Evolutionary conservation across 2,797 vertebrate species (phyloP), one percentile per base, ranked within the genome.

Genomic region (Sebastes matsubarae): DNA sequence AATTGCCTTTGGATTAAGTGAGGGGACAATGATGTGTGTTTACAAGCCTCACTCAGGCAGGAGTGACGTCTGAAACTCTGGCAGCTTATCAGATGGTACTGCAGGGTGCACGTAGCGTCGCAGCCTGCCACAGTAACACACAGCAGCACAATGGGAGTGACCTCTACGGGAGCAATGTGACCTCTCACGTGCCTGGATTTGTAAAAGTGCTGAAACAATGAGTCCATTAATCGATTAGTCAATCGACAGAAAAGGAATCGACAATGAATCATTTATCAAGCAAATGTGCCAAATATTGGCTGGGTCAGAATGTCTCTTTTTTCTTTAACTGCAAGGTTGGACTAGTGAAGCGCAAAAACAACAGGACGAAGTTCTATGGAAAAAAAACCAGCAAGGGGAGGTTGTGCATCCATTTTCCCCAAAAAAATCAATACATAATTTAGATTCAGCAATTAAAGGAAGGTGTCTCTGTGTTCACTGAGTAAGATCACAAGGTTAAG

Each of bases 21-120:
- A 65, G 25, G 24, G 79, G 79, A 91, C 81, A 83, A 91, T 77
- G 64, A 68, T 13, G 81, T 60, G 75, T 60, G 32, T 87, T 87
- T 70, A 77, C 29, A 3, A 68, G 77, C 55, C 50, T 73, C 63
- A 55, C 54, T 55, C 24, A 25, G 27, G 82, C 82, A 63, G 61
- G 22, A 65, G 68, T 79, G 86, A 75, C 60, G 80, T 78, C 55
- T 81, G 68, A 64, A 38, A 68, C 71, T 20, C 72, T 68, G 75
- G 67, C 77, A 55, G 74, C 75, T 74, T 42, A 61, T 91, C 82
- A 50, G 74, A 84, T 73, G 77, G 79, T 65, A 76, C 80, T 10
- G 73, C 71, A 46, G 70, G 61, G 69, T 54, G 67, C 65, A 36
- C 22, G 11, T 2, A 18, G n/a, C 8, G 46, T 59, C 36, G 11